Conservation (phyloP, 2,797 vertebrate genomes). For the Tapirus indicus region DNA sequence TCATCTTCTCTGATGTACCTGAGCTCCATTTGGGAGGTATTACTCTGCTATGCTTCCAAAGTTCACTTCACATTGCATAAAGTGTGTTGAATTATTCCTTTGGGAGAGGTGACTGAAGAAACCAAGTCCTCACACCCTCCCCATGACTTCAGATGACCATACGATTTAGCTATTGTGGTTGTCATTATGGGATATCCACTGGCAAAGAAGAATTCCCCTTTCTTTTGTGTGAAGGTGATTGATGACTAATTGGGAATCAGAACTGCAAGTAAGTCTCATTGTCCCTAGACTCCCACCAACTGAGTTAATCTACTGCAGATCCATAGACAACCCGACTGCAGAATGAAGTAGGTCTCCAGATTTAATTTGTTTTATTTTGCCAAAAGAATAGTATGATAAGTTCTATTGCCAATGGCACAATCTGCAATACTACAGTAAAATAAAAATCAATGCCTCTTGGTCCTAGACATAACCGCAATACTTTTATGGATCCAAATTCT, state of each 20-base stretch:
- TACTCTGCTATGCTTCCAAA: background rate
- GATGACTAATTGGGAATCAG: background rate
- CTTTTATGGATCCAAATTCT: slow-evolving; percentile 73
- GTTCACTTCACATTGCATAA: background rate
- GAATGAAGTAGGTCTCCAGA: slow-evolving; percentile 62
- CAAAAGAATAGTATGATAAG: slow-evolving; percentile 63
- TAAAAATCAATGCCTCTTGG: slow-evolving; percentile 65
- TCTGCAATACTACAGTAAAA: slow-evolving; percentile 61
- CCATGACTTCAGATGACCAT: background rate
- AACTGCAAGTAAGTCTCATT: background rate
- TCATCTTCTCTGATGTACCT: background rate
- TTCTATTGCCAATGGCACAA: slow-evolving; percentile 61
- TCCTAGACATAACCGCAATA: slow-evolving; percentile 70
- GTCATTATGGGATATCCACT: background rate
- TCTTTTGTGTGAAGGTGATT: background rate
- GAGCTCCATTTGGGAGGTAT: background rate
- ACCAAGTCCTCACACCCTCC: background rate
- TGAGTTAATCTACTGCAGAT: slow-evolving; percentile 39
- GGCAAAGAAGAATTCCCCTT: background rate
- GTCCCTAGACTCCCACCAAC: background rate
- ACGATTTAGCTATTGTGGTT: background rate
- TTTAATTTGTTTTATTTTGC: slow-evolving; percentile 55
- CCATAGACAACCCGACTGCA: background rate
- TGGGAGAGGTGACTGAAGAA: background rate
- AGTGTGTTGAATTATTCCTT: background rate